phyloP scores from a whole-genome alignment of 2,888 invertebrate genomes.

The Diarsia mendica region DNA sequence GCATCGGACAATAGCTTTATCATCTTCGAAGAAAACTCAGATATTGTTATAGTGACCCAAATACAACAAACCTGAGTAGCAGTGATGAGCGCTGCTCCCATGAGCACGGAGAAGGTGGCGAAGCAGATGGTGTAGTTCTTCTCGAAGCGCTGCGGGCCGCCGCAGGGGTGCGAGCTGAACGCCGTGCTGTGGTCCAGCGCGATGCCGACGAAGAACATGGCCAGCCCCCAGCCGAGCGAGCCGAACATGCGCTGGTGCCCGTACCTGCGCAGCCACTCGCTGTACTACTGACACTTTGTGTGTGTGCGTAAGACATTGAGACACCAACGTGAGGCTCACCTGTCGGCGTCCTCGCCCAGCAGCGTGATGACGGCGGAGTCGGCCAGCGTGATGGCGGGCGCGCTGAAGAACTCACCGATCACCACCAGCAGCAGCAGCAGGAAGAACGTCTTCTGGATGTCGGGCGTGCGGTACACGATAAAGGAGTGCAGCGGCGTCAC shows the following conservation, averaged over 20 bases:
- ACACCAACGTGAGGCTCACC: constrained; percentile 74
- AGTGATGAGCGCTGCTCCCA: constrained; percentile 98
- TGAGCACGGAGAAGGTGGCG: constrained; percentile 98
- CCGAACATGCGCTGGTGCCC: constrained; percentile 99
- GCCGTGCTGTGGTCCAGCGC: constrained; percentile 99
- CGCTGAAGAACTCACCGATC: constrained; percentile 99
- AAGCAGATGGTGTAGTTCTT: constrained; percentile 99
- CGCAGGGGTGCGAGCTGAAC: constrained; percentile 98
- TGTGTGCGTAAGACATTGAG: too few relatives aligned
- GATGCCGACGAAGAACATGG: constrained; percentile 99
- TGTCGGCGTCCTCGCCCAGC: constrained; percentile 96
- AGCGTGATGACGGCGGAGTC: constrained; percentile 97
- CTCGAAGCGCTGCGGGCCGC: constrained; percentile 96
- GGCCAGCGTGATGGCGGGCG: constrained; percentile 98
- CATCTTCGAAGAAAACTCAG: neutral
- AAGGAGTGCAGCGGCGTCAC: constrained; percentile 98
- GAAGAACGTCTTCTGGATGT: constrained; percentile 99
- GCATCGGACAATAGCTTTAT: too few relatives aligned
- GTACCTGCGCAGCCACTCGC: constrained; percentile 88
- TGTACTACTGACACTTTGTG: neutral
- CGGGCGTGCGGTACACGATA: constrained; percentile 96
- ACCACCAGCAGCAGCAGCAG: constrained; percentile 97
- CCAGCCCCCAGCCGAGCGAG: constrained; percentile 99
- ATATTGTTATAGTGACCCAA: neutral
- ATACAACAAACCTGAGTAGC: constrained; percentile 93